Evolutionary conservation across 2,113 vertebrate genomes (phyloP).

Genomic region (Nannobrachium achirus): DNA sequence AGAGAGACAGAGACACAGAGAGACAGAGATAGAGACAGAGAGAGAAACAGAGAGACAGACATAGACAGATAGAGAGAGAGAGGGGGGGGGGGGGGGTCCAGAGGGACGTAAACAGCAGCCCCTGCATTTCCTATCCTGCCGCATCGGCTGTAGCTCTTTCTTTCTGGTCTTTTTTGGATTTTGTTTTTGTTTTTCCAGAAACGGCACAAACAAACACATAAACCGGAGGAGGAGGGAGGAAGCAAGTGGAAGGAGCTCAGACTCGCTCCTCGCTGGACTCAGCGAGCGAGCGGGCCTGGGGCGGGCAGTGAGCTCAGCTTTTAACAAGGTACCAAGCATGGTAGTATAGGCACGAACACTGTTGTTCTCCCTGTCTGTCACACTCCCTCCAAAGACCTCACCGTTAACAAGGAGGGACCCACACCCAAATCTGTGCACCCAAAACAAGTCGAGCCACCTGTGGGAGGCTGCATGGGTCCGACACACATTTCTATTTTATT

Average conservation of each 20-base stretch:
- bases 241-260: constrained; percentile 13
- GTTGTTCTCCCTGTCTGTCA: background rate
- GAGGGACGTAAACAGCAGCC: constrained; percentile 68
- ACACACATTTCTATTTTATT: background rate
- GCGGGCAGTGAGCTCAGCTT: constrained; percentile 37
- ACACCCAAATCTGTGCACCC: too few relatives aligned
- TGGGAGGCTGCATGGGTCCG: background rate
- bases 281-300: too few relatives aligned
- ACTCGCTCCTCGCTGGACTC: constrained; percentile 19
- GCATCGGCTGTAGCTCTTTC: too few relatives aligned
- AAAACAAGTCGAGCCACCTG: too few relatives aligned
- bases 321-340: constrained; percentile 50
- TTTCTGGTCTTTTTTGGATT: too few relatives aligned
- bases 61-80: background rate
- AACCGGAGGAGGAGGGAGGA: too few relatives aligned
- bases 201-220: constrained; percentile 32
- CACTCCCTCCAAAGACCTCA: background rate
- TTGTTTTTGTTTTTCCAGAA: background rate
- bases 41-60: too few relatives aligned
- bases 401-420: too few relatives aligned
- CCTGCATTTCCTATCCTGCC: constrained; percentile 60
- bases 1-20: background rate
- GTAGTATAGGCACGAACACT: background rate
- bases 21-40: too few relatives aligned
- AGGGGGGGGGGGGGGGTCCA: constrained; percentile 39